Conservation (phyloP, 2,113 vertebrate genomes). For the Steatornis caripensis region DNA sequence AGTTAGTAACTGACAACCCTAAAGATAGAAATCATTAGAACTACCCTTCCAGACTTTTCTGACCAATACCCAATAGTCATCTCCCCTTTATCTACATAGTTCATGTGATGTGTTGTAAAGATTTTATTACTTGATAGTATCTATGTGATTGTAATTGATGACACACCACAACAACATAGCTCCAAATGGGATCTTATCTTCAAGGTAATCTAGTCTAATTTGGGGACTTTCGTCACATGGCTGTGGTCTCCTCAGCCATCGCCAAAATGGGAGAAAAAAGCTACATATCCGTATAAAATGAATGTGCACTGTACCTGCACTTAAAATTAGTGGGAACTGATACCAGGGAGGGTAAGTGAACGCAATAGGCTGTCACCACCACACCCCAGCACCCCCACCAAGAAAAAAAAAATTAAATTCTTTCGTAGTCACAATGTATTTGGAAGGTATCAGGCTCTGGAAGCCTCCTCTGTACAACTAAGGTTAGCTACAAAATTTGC, state of each 20-base stretch:
- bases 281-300: background rate
- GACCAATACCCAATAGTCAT: background rate
- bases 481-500: background rate
- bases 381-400: background rate
- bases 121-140: conserved; percentile 37
- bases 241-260: background rate
- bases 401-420: background rate
- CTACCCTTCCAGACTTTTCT: background rate
- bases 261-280: background rate
- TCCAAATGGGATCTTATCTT: background rate
- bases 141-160: background rate
- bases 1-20: background rate
- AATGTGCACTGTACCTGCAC: background rate
- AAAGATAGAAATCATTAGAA: background rate
- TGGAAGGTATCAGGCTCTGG: background rate
- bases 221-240: background rate
- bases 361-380: background rate
- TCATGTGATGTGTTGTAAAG: background rate
- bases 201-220: background rate
- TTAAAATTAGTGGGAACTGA: background rate
- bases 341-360: background rate
- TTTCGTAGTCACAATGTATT: background rate
- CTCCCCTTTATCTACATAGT: background rate
- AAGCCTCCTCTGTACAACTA: background rate
- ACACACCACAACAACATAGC: background rate